Evolutionary conservation across 2,113 vertebrate species (phyloP).

Genomic region (Aldabrachelys gigantea): DNA sequence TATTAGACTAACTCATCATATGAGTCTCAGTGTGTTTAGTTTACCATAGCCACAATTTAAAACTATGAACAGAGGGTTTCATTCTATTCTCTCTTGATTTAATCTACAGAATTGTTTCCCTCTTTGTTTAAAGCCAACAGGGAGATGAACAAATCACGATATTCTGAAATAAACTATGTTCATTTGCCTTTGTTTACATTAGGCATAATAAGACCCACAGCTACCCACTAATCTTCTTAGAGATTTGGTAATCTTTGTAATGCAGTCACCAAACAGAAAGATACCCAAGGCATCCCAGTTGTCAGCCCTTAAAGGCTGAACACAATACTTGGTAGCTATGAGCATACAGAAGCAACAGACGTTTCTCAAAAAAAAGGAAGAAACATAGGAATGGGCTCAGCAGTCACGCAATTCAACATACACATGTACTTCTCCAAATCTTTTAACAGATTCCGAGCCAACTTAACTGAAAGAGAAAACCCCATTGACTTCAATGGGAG

Average conservation of each 20-base stretch:
- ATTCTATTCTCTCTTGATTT: not conserved
- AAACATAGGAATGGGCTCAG: not conserved
- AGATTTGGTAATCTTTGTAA: constrained; percentile 50
- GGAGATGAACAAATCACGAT: not conserved
- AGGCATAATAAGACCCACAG: not conserved
- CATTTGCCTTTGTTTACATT: not conserved
- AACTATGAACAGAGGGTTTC: not conserved
- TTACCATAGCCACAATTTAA: not conserved
- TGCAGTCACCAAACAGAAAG: constrained; percentile 27
- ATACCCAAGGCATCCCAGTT: not conserved
- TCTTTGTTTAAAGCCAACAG: not conserved
- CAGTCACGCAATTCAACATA: not conserved
- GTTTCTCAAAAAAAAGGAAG: accelerated
- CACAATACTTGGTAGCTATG: not conserved
- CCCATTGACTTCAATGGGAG: not conserved
- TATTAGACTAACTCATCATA: constrained; percentile 26
- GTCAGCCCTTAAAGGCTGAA: constrained; percentile 25
- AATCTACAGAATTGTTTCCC: not conserved
- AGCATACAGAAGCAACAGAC: not conserved
- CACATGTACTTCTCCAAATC: not conserved
- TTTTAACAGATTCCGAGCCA: not conserved
- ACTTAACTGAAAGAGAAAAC: constrained; percentile 6
- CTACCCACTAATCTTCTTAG: constrained; percentile 65
- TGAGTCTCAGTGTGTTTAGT: not conserved
- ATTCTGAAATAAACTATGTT: not conserved